These are phyloP conservation scores for Oscheius sp. DNA, from an alignment of 2,888 invertebrate species.

Conservation along the genomic window DNA sequence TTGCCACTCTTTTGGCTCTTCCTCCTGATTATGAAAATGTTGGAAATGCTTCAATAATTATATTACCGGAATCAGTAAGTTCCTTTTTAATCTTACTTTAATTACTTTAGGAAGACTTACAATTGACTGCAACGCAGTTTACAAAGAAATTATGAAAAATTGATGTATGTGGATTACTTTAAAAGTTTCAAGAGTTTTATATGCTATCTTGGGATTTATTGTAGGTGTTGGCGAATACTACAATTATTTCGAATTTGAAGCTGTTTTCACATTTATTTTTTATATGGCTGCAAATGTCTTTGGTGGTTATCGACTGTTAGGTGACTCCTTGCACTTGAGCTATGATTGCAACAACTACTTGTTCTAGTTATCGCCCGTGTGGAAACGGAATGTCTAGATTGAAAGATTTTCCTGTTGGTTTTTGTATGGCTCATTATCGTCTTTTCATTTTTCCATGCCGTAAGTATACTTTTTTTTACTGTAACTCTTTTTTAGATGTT, in stretches of 20 bases:
- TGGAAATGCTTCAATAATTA: slow-evolving; percentile 2
- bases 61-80: no score
- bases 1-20: neutral
- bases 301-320: slow-evolving; percentile 31
- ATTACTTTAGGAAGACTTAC: neutral
- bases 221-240: no score
- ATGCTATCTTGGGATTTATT: neutral
- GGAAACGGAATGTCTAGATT: slow-evolving; percentile 6
- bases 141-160: slow-evolving; percentile 9
- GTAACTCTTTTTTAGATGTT: slow-evolving; percentile 29
- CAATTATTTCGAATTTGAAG: no score
- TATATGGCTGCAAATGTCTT: slow-evolving; percentile 8
- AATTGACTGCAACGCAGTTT: neutral
- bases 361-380: slow-evolving; percentile 17
- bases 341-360: slow-evolving; percentile 23
- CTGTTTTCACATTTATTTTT: no score
- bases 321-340: slow-evolving; percentile 17
- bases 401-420: slow-evolving; percentile 35
- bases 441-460: slow-evolving; percentile 52
- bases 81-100: neutral
- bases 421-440: slow-evolving; percentile 49
- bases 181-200: neutral
- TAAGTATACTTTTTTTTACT: slow-evolving; percentile 17
- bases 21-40: neutral
- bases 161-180: neutral